Evolutionary conservation across 2,113 vertebrate genomes (phyloP).

Genomic region (Ceyx melanurus): DNA sequence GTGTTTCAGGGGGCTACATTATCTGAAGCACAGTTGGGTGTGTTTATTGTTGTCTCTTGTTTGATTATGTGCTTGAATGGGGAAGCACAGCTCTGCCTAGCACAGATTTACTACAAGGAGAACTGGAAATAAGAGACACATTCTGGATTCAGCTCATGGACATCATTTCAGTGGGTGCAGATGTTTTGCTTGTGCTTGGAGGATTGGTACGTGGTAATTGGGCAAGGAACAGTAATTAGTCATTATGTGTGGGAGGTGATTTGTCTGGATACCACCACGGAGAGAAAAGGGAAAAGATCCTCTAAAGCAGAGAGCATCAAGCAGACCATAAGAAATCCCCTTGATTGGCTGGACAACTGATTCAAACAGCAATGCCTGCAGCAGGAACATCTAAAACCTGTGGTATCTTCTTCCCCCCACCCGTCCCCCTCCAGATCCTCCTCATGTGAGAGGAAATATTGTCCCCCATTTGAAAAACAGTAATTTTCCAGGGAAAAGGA

Average conservation of each 20-base stretch:
- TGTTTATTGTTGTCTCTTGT: background rate
- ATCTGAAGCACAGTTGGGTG: background rate
- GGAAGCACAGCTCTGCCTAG: background rate
- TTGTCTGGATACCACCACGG: background rate
- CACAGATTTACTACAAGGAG: background rate
- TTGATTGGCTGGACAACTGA: background rate
- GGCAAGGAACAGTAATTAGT: background rate
- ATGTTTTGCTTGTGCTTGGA: conserved; percentile 5
- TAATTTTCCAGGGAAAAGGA: background rate
- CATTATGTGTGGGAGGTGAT: background rate
- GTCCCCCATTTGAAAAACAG: background rate
- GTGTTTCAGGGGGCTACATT: background rate
- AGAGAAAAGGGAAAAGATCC: background rate
- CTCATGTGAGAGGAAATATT: background rate
- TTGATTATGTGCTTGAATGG: background rate
- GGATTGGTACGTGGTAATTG: background rate
- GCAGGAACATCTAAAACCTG: background rate
- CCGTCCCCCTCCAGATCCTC: rapidly evolving
- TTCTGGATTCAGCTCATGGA: background rate
- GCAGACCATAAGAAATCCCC: background rate
- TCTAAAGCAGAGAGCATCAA: background rate
- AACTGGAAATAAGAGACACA: background rate
- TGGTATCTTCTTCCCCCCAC: background rate
- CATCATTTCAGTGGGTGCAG: conserved; percentile 1
- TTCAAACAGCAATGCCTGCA: background rate